Evolutionary conservation across 1,140 invertebrate species (phyloP), one percentile per base, ranked within the genome.

Genomic region (Ostrea denselamellosa): DNA sequence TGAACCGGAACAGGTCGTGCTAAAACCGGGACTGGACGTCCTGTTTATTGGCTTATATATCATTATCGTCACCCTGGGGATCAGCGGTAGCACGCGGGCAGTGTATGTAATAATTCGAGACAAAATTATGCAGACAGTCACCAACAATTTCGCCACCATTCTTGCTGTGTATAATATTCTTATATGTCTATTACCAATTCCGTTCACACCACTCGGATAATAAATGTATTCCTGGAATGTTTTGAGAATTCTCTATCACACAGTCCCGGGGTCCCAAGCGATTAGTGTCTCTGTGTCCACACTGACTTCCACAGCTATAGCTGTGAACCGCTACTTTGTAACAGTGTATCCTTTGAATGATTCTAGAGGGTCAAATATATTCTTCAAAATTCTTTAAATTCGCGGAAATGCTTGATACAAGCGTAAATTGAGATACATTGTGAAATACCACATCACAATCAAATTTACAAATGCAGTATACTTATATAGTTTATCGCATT

Each of bases 311-410:
- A 99, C 98, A 0, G 98, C 98, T 25, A 99, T 99, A 90, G 98
- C 99, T 2, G 97, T 99, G 51, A 99, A 99, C 95, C 96, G 99
- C 82, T 99, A 98, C 94, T 97, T 99, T 92, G 98, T 99, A 34
- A 99, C 99, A 92, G 98, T 99, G 25, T 98, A 99, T 93, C 99
- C 98, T 0, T 99, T 99, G n/a, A n/a, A n/a, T n/a, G n/a, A n/a
- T 44, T 44, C 34, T 44, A 44, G 34, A 5, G 34, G 34, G 5
- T 44, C 34, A 5, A 44, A 44, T 44, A n/a, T n/a, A n/a, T n/a
- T n/a, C n/a, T n/a, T n/a, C n/a, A n/a, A n/a, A n/a, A n/a, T n/a
- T n/a, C 5, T 5, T 5, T 44, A 44, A 44, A 44, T 44, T 44
- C 1, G 34, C 34, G 5, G 34, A 44, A 44, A 44, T 44, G 34